Conservation (phyloP, 2,888 invertebrate genomes). For the Helleia helle region DNA sequence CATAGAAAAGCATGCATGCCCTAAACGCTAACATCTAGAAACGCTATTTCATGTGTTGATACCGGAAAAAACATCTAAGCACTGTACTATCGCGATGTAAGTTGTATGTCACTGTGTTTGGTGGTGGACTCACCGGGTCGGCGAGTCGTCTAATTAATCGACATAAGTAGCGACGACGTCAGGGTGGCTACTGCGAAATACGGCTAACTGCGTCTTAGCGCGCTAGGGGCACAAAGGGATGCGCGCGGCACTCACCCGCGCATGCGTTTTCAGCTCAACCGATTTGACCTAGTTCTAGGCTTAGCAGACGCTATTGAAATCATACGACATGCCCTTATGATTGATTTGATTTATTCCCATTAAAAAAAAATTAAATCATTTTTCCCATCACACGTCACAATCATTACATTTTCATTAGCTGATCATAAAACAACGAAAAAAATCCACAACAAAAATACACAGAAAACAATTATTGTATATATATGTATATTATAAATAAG, state of each 20-base stretch:
- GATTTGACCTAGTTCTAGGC: constrained; percentile 41
- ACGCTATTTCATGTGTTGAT: constrained; percentile 40
- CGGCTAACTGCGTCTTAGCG: constrained; percentile 31
- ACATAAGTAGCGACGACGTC: constrained; percentile 31
- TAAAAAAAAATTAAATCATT: background rate
- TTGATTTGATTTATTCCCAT: constrained; percentile 1
- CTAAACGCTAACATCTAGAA: constrained; percentile 55
- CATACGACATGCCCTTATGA: constrained; percentile 10
- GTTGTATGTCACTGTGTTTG: constrained; percentile 15
- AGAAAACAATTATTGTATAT: no score
- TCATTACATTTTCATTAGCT: no score
- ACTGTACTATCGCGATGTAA: constrained; percentile 35
- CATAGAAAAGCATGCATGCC: constrained; percentile 65
- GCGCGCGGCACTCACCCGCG: constrained; percentile 28
- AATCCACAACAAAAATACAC: no score
- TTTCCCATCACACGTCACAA: no score
- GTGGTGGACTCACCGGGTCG: constrained; percentile 45
- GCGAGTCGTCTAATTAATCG: constrained; percentile 36
- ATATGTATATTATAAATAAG: no score
- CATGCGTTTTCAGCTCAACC: constrained; percentile 32
- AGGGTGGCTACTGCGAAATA: constrained; percentile 32
- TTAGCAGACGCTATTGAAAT: constrained; percentile 20
- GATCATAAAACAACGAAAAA: no score
- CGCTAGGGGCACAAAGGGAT: constrained; percentile 25
- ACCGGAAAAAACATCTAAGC: constrained; percentile 44